Conservation (phyloP, 2,888 invertebrate species). For the Dolichomitus sp. region DNA sequence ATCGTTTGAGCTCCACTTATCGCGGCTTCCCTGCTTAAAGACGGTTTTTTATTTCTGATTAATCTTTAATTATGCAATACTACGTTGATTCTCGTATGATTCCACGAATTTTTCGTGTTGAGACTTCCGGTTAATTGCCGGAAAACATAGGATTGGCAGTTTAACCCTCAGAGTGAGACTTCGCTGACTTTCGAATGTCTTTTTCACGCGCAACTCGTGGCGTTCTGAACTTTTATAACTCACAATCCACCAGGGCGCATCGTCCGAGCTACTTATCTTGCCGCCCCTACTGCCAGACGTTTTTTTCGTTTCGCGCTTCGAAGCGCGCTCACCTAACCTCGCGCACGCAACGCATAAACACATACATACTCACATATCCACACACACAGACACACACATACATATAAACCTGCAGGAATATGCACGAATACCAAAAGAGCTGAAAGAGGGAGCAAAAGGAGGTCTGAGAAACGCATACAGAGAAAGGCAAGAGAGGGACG, state of each 20-base stretch:
- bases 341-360: background rate
- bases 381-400: background rate
- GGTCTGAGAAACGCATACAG: background rate
- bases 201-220: background rate
- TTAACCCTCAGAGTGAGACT: too few relatives aligned
- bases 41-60: too few relatives aligned
- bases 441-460: slow-evolving; percentile 21
- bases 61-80: too few relatives aligned
- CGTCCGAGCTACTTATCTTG: slow-evolving; percentile 15
- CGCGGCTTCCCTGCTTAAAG: too few relatives aligned
- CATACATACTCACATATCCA: background rate
- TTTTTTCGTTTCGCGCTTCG: slow-evolving; percentile 25
- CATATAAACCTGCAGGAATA: slow-evolving; percentile 9
- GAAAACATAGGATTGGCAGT: background rate
- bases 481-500: slow-evolving; percentile 50
- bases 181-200: background rate
- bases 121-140: background rate
- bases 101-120: too few relatives aligned
- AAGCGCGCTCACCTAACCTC: slow-evolving; percentile 21
- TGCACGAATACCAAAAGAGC: slow-evolving; percentile 28
- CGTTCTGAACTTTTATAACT: background rate
- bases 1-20: background rate
- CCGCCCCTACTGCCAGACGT: slow-evolving; percentile 16
- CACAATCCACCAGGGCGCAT: slow-evolving; percentile 7
- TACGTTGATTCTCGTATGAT: too few relatives aligned